phyloP scores from a whole-genome alignment of 2,888 invertebrate genomes.

The Eilema sororculum region DNA sequence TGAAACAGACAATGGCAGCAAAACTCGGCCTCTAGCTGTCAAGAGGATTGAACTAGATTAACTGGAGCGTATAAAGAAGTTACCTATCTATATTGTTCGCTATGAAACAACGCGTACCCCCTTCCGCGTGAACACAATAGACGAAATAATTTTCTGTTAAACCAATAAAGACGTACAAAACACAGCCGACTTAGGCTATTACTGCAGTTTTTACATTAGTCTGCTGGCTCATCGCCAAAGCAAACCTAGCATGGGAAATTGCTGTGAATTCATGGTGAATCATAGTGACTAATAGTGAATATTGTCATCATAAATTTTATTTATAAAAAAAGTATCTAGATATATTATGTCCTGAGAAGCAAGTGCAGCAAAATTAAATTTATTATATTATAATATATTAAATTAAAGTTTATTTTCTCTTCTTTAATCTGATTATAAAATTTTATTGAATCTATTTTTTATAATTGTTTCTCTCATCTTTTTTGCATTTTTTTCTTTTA shows the following conservation, averaged over 20 bases:
- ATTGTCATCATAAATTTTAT: no score
- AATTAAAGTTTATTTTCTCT: no score
- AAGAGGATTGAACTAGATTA: neutral
- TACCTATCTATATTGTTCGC: neutral
- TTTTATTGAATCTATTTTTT: no score
- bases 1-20: neutral
- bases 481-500: no score
- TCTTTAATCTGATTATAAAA: no score
- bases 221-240: conserved; percentile 45
- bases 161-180: conserved; percentile 54
- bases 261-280: neutral
- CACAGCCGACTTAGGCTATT: conserved; percentile 43
- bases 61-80: conserved; percentile 6
- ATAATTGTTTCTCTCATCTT: no score
- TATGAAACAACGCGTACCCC: conserved; percentile 25
- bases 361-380: no score
- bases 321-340: no score
- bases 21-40: neutral
- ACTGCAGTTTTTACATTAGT: conserved; percentile 50
- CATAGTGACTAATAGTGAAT: no score
- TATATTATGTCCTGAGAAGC: no score
- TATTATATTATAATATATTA: no score
- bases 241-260: conserved; percentile 14
- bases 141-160: conserved; percentile 49
- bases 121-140: conserved; percentile 28